Evolutionary conservation across 2,113 vertebrate species (phyloP).

Genomic region (Hemichromis elongatus): DNA sequence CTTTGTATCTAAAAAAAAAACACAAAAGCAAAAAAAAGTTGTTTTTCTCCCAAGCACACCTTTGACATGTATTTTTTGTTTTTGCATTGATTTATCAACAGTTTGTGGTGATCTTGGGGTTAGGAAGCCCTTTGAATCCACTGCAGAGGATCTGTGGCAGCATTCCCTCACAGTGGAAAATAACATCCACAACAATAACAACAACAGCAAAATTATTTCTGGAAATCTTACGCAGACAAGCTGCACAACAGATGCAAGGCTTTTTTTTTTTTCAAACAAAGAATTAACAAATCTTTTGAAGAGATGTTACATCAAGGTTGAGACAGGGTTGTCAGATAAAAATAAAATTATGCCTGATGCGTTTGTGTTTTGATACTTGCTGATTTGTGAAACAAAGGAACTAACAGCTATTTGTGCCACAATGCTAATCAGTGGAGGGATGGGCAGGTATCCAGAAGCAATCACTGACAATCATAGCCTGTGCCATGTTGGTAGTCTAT

Average conservation of each 20-base stretch:
- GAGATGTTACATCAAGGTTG: background rate
- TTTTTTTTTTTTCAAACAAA: background rate
- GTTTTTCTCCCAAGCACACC: conserved; percentile 6
- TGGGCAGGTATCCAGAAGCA: conserved; percentile 31
- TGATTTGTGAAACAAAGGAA: background rate
- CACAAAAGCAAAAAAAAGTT: background rate
- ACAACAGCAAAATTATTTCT: background rate
- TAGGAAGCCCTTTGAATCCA: conserved; percentile 1
- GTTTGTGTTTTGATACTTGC: background rate
- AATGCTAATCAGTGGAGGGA: conserved; percentile 18
- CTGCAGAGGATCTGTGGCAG: background rate
- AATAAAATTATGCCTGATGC: background rate
- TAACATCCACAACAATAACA: background rate
- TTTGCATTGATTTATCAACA: background rate
- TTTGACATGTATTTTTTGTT: background rate
- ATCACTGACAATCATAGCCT: conserved; percentile 31
- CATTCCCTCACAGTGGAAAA: background rate
- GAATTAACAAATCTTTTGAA: background rate
- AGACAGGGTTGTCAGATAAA: background rate
- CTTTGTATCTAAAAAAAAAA: background rate
- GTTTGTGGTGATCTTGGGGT: conserved; percentile 2
- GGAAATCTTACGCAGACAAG: background rate
- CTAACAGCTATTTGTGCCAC: conserved; percentile 4
- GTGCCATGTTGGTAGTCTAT: background rate
- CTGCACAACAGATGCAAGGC: background rate